These are phyloP conservation scores for Pica pica DNA, from an alignment of 2,113 vertebrate species.

Conservation along the genomic window DNA sequence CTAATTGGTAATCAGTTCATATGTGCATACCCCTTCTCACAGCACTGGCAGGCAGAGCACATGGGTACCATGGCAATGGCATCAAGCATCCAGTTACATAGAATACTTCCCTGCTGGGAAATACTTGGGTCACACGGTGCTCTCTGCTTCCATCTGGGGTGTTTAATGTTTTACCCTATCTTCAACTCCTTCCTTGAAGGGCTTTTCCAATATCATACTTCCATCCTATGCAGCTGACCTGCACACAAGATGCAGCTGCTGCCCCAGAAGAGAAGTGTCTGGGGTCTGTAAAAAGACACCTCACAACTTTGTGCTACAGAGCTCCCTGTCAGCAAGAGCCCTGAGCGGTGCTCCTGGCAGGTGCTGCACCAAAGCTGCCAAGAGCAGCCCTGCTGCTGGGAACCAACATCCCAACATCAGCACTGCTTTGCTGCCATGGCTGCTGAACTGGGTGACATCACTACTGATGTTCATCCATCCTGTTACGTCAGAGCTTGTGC, in stretches of 20 bases:
- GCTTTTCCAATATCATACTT: neutral
- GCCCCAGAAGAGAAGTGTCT: neutral
- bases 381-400: neutral
- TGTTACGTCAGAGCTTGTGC: neutral
- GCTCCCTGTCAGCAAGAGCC: neutral
- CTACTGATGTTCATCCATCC: neutral
- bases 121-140: neutral
- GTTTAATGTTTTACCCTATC: neutral
- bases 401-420: accelerated
- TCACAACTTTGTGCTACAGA: neutral
- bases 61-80: too few relatives aligned
- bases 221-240: neutral
- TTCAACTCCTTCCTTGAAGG: neutral
- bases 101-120: neutral
- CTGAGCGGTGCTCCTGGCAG: accelerated
- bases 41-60: neutral
- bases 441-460: neutral
- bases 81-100: neutral
- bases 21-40: neutral
- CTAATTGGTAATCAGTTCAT: neutral
- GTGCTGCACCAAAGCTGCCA: neutral
- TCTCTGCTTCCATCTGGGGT: neutral
- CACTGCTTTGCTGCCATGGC: neutral
- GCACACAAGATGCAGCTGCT: neutral
- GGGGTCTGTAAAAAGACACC: neutral